Base-by-base conservation (phyloP, 2,797 vertebrate genomes). In the Siniperca scherzeri region DNA sequence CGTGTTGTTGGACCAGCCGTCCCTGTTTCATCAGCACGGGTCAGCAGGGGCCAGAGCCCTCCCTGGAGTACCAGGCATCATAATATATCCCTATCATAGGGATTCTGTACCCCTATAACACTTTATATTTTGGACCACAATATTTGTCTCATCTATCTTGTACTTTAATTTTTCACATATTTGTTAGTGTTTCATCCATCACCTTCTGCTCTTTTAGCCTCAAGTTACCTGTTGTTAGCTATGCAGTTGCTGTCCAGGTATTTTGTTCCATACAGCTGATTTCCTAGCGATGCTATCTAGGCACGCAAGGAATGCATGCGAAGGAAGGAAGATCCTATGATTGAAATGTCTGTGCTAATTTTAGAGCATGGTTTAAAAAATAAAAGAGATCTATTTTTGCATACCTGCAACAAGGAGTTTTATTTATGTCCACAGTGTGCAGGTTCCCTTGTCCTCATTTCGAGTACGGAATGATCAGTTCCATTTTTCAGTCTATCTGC, bases 401-500 rank as follows among this genome's bases (percentile, higher is more conserved):
- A 12, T 62, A 21, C 14, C 25, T 52, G 25, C 36, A 52, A 64
- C 42, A 27, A 13, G 2, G 10, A n/a, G 12, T 55, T 16, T 8
- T 16, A 6, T 19, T 70, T 14, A 53, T 57, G 22, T 55, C 46
- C 27, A 48, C 3, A 66, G 4, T 21, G 8, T 30, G 30, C 56
- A 65, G 19, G 2, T 25, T 68, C 12, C 8, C 21, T 30, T 62
- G 27, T 73, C 55, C 46, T 78, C 33, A 55, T 72, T 82, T 36
- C 60, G 13, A 73, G 16, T 48, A 42, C 68, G 67, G 78, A 68
- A 78, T 42, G 13, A 78, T 68, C 42, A 17, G 13, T 67, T 83
- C 14, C 36, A 27, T 19, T 62, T 75, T n/a, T 70, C 11, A 9
- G 17, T 62, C 40, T 38, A 38, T 76, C 71, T 48, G 57, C 55